Conservation (phyloP, 64 coral and sea anemone species). For the Stichodactyla mertensii region DNA sequence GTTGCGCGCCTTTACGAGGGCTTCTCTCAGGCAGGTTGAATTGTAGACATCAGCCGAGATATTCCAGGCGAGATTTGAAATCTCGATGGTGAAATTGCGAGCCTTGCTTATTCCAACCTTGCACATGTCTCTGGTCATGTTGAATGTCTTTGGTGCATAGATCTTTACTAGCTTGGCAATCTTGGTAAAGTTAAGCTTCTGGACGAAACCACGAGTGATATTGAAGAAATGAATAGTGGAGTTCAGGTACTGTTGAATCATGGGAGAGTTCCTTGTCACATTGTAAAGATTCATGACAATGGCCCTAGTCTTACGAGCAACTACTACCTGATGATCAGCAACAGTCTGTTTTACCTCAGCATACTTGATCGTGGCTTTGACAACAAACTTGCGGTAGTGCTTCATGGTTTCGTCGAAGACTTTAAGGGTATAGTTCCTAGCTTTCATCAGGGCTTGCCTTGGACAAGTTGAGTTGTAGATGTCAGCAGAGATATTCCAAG, state of each 20-base stretch:
- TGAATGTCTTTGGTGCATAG: slow-evolving; percentile 47
- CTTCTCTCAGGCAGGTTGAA: slow-evolving; percentile 36
- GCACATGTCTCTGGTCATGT: slow-evolving; percentile 44
- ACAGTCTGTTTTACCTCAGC: neutral
- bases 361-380: neutral
- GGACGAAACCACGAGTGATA: slow-evolving; percentile 32
- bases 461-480: slow-evolving; percentile 45
- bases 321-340: neutral
- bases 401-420: slow-evolving; percentile 12
- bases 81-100: slow-evolving; percentile 40
- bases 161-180: slow-evolving; percentile 53
- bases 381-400: neutral
- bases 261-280: slow-evolving; percentile 51
- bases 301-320: neutral
- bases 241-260: slow-evolving; percentile 24
- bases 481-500: neutral
- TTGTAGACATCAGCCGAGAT: slow-evolving; percentile 55
- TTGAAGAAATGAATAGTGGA: slow-evolving; percentile 55
- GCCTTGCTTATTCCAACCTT: slow-evolving; percentile 22
- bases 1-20: slow-evolving; percentile 25
- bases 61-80: slow-evolving; percentile 32
- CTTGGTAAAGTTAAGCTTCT: slow-evolving; percentile 43
- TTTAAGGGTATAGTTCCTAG: slow-evolving; percentile 20
- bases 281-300: slow-evolving; percentile 48
- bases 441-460: slow-evolving; percentile 24